These are phyloP conservation scores for Vipera latastei DNA, from an alignment of 2,797 vertebrate genomes.

Conservation along the genomic window DNA sequence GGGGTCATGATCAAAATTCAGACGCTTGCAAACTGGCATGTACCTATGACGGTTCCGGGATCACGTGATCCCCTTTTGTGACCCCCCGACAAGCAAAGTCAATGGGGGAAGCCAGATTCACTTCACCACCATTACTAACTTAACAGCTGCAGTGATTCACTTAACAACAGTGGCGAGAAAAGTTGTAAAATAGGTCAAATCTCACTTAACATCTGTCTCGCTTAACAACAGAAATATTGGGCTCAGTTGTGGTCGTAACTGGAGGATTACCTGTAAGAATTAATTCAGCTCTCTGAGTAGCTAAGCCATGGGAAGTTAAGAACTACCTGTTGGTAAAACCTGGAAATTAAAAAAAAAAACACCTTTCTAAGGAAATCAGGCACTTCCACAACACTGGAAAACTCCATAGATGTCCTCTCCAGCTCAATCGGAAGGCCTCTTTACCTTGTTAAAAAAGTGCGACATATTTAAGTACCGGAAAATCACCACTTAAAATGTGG, in stretches of 20 bases:
- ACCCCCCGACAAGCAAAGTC: background rate
- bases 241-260: background rate
- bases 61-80: background rate
- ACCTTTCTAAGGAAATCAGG: background rate
- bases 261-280: background rate
- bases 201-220: background rate
- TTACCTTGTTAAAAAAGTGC: background rate
- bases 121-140: background rate
- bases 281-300: background rate
- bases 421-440: background rate
- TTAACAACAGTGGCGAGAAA: background rate
- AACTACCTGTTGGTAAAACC: background rate
- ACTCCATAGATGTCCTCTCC: background rate
- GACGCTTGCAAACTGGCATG: background rate
- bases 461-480: background rate
- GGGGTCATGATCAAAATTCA: background rate
- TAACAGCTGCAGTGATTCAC: background rate
- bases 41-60: background rate
- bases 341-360: background rate
- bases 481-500: background rate
- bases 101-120: background rate
- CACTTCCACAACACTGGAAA: background rate
- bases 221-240: background rate
- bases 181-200: background rate
- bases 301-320: background rate